These are phyloP conservation scores for Eudemis profundana DNA, from an alignment of 2,888 invertebrate species.

Conservation along the genomic window DNA sequence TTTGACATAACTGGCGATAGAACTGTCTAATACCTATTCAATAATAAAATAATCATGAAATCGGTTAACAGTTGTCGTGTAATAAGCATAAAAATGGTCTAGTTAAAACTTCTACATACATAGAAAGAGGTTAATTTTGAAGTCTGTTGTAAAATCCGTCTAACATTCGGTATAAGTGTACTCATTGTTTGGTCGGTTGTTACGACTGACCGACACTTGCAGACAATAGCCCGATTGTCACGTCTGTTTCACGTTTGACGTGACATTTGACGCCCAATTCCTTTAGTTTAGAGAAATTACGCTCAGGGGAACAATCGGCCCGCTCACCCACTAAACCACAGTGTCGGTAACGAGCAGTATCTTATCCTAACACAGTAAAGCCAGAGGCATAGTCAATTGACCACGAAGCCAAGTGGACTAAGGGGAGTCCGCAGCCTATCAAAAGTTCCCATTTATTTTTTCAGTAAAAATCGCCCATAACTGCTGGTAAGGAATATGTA, in stretches of 20 bases:
- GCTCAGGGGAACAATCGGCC: constrained; percentile 48
- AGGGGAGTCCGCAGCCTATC: no score
- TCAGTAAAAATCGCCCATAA: no score
- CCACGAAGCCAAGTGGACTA: no score
- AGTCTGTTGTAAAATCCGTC: neutral
- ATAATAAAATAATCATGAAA: neutral
- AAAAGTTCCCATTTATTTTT: no score
- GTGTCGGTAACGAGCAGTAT: constrained; percentile 52
- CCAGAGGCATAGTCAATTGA: no score
- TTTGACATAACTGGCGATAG: no score
- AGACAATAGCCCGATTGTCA: constrained; percentile 73
- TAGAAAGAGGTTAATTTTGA: no score
- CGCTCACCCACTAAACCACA: constrained; percentile 48
- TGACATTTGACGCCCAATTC: constrained; percentile 58
- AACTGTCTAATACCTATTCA: neutral
- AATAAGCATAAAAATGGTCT: no score
- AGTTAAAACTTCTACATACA: no score
- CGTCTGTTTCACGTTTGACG: constrained; percentile 63
- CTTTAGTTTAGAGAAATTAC: constrained; percentile 65
- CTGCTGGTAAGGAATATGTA: no score
- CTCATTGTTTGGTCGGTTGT: constrained; percentile 26
- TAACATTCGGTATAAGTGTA: constrained; percentile 34
- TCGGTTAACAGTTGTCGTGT: neutral
- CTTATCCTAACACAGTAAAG: constrained; percentile 4
- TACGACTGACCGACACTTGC: constrained; percentile 47